phyloP scores from a whole-genome alignment of 2,888 invertebrate genomes.

The Chloroclysta siterata region DNA sequence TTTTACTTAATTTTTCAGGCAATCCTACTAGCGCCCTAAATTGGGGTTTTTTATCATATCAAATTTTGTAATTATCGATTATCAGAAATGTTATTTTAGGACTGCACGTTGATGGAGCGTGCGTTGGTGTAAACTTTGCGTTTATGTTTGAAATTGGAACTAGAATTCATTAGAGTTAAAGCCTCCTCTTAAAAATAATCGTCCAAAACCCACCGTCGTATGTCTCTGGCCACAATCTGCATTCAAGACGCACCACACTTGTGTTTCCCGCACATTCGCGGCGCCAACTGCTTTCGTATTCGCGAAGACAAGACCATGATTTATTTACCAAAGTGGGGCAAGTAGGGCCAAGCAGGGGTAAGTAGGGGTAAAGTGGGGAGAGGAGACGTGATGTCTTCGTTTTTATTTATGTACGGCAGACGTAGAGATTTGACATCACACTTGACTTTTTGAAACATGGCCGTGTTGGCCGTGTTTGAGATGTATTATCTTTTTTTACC shows the following conservation, averaged over 20 bases:
- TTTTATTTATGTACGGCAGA: conserved; percentile 62
- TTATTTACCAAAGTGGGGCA: conserved; percentile 59
- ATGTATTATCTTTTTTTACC: conserved; percentile 35
- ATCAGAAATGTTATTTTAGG: no score
- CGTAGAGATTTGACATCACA: conserved; percentile 65
- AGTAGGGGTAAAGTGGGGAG: conserved; percentile 21
- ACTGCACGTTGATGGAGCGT: no score
- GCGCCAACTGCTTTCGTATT: conserved; percentile 59
- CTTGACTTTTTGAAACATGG: conserved; percentile 53
- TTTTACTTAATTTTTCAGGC: no score
- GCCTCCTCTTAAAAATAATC: not conserved
- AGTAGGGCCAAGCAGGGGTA: conserved; percentile 7
- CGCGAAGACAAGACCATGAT: conserved; percentile 61
- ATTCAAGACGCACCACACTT: conserved; percentile 64
- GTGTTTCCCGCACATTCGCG: conserved; percentile 72
- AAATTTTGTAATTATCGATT: no score
- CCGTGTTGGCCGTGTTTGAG: conserved; percentile 29
- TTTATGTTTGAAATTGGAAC: not conserved
- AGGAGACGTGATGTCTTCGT: conserved; percentile 50
- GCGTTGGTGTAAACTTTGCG: no score
- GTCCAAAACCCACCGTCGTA: conserved; percentile 39
- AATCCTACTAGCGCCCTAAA: no score
- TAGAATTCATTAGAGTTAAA: not conserved
- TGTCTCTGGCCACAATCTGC: conserved; percentile 56
- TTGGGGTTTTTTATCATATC: no score